Percentiles rank a stretch among this genome's conserved stretches.
These are phyloP conservation scores for Oasisia sp. DNA, from an alignment of 2,888 invertebrate species.

Conservation along the genomic window DNA sequence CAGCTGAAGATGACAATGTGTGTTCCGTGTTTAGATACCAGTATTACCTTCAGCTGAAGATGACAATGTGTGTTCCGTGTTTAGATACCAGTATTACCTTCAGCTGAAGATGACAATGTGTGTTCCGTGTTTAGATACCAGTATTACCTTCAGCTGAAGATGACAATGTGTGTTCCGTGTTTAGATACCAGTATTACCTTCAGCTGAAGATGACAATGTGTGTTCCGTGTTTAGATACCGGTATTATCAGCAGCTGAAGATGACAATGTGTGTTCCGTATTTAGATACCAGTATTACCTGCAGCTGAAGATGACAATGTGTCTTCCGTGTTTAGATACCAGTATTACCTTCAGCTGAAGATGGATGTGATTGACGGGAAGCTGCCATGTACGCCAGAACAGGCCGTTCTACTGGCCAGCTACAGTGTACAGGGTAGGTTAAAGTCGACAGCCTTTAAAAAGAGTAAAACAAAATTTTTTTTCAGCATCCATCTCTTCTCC, in stretches of 20 bases:
- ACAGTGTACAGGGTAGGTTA: slow-evolving; percentile 80
- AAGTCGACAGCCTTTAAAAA: background rate
- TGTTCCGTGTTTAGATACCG: background rate
- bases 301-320: background rate
- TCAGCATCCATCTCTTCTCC: too few species aligned
- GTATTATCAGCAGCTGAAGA: background rate
- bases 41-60: background rate
- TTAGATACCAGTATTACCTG: background rate
- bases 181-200: background rate
- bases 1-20: background rate
- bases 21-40: background rate
- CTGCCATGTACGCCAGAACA: slow-evolving; percentile 90
- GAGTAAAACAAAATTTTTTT: too few species aligned
- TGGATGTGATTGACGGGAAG: slow-evolving; percentile 91
- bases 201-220: background rate
- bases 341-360: slow-evolving; percentile 94
- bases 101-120: background rate
- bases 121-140: background rate
- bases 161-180: background rate
- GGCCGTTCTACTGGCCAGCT: slow-evolving; percentile 90
- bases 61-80: background rate
- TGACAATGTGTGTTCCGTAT: background rate
- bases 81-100: background rate
- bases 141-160: background rate
- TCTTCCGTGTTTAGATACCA: slow-evolving; percentile 75